phyloP scores from a whole-genome alignment of 2,113 vertebrate species.

The Hiodon alosoides region DNA sequence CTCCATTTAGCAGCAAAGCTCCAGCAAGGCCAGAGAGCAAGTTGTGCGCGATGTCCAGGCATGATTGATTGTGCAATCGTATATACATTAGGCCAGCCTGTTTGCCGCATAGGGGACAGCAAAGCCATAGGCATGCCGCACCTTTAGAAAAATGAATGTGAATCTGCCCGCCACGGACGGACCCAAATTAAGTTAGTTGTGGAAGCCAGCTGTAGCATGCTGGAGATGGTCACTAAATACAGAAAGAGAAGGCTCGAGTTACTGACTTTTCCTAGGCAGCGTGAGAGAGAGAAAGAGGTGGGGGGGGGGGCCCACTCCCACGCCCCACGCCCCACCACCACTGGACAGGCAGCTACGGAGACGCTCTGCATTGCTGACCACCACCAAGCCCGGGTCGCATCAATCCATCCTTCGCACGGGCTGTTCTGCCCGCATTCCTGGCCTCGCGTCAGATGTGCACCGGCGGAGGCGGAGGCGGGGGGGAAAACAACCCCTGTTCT shows the following conservation, averaged over 20 bases:
- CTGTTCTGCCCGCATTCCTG: too few relatives aligned
- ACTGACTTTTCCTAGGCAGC: too few relatives aligned
- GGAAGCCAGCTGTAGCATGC: neutral
- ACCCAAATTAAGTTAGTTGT: neutral
- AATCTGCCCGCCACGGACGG: slow-evolving; percentile 7
- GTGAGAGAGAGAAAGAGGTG: too few relatives aligned
- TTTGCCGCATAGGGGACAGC: neutral
- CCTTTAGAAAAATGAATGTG: slow-evolving; percentile 5
- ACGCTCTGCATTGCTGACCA: too few relatives aligned
- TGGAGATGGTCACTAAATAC: neutral
- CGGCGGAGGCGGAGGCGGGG: too few relatives aligned
- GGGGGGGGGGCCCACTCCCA: too few relatives aligned
- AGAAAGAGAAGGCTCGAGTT: neutral
- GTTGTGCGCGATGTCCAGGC: neutral
- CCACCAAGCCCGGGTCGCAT: too few relatives aligned
- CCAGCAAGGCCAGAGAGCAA: neutral
- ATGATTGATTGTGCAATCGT: slow-evolving; percentile 22
- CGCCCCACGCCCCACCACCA: too few relatives aligned
- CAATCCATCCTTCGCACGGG: too few relatives aligned
- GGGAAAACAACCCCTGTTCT: too few relatives aligned
- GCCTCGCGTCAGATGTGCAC: too few relatives aligned
- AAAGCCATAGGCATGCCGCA: neutral
- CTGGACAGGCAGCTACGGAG: too few relatives aligned
- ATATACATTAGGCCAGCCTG: slow-evolving; percentile 4
- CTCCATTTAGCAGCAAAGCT: slow-evolving; percentile 3